Conservation (phyloP, 1,140 invertebrate genomes). For the Macrocentrus cingulum region DNA sequence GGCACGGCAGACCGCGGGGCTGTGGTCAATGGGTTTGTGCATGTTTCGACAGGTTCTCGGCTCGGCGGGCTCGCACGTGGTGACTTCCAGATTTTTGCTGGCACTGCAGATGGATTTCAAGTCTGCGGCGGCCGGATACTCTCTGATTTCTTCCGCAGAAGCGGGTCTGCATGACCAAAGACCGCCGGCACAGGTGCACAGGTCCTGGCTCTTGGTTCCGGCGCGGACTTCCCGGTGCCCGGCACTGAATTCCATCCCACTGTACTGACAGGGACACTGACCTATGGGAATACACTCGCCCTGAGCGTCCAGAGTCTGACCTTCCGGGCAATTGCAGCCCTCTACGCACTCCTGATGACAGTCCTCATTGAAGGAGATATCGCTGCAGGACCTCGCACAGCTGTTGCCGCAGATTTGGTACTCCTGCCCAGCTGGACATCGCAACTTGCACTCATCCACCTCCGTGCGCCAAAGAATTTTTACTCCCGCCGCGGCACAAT, state of each 20-base stretch:
- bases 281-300: slow-evolving; percentile 76
- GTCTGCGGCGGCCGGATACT: slow-evolving; percentile 65
- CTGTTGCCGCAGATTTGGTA: slow-evolving; percentile 70
- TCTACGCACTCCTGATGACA: slow-evolving; percentile 76
- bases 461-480: slow-evolving; percentile 75
- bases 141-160: slow-evolving; percentile 63
- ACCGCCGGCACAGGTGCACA: slow-evolving; percentile 73
- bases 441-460: slow-evolving; percentile 76
- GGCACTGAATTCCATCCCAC: slow-evolving; percentile 71
- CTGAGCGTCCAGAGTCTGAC: slow-evolving; percentile 69
- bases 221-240: slow-evolving; percentile 74
- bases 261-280: slow-evolving; percentile 75
- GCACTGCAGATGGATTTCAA: slow-evolving; percentile 65
- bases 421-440: slow-evolving; percentile 75
- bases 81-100: slow-evolving; percentile 68
- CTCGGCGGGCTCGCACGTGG: slow-evolving; percentile 73
- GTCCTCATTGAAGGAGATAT: slow-evolving; percentile 38
- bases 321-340: slow-evolving; percentile 83
- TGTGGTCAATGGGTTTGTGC: slow-evolving; percentile 59
- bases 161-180: slow-evolving; percentile 74
- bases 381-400: slow-evolving; percentile 56
- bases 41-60: slow-evolving; percentile 81
- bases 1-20: slow-evolving; percentile 66
- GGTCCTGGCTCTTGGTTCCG: slow-evolving; percentile 65
- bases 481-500: slow-evolving; percentile 73